A percentile compares a stretch with the other conserved stretches of the same genome.
Evolutionary conservation across 2,797 vertebrate genomes (phyloP).

Genomic region (Balearica regulorum): DNA sequence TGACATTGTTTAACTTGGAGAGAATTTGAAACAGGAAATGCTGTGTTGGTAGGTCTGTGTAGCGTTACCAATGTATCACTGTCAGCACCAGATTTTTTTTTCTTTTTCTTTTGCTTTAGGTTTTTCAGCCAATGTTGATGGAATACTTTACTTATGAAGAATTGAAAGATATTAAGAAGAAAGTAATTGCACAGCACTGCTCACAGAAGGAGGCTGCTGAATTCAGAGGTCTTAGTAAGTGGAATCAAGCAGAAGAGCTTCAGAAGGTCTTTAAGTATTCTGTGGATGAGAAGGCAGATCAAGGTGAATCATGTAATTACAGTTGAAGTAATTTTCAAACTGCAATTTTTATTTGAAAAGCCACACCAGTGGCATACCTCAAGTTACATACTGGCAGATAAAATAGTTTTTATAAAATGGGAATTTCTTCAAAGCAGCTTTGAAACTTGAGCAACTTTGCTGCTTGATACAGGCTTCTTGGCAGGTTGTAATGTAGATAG

Average conservation of each 20-base stretch:
- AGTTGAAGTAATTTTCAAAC: background rate
- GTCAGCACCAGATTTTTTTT: background rate
- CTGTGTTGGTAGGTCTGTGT: background rate
- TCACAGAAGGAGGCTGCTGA: conserved; percentile 86
- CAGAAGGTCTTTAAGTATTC: conserved; percentile 94
- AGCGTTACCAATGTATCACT: background rate
- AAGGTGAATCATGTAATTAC: conserved; percentile 76
- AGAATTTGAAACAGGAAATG: background rate
- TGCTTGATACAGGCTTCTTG: background rate
- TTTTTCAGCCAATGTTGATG: conserved; percentile 99
- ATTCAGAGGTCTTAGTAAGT: conserved; percentile 86
- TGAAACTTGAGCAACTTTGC: background rate
- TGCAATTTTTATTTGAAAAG: background rate
- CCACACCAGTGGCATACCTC: background rate
- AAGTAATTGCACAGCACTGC: conserved; percentile 95
- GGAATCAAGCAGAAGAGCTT: conserved; percentile 92
- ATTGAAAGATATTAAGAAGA: conserved; percentile 97
- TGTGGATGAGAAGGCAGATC: conserved; percentile 90
- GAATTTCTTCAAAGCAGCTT: background rate
- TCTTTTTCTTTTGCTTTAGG: conserved; percentile 71
- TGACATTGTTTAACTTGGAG: background rate
- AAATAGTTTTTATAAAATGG: background rate
- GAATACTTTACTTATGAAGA: conserved; percentile 98
- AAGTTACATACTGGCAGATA: background rate
- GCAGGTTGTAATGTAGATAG: background rate